Evolutionary conservation across 2,888 invertebrate genomes (phyloP), one percentile per base, ranked within the genome.

Genomic region (Drosophila diplacantha): DNA sequence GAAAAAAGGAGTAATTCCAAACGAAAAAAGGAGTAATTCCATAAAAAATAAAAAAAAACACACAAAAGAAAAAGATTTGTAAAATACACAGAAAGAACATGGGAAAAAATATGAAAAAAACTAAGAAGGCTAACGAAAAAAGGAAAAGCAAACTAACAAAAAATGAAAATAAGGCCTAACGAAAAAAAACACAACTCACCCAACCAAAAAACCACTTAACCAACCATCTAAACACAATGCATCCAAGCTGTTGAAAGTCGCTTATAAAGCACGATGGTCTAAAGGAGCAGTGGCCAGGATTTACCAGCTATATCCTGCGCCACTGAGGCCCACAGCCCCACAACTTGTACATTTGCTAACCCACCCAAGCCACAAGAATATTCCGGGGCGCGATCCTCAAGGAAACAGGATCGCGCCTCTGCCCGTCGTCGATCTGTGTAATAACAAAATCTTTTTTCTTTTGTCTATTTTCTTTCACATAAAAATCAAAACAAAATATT

Each of bases 381-480:
- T 24, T 16, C 16, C 20, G 34, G 56, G 60, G 60, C 67, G 61
- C 69, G 67, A 61, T 35, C 50, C 57, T 52, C 51, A 12, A 46
- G 20, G 35, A 46, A 14, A 34, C 63, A 70, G 70, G 62, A 64
- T 69, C 68, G 71, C 39, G 69, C 65, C 66, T 18, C 63, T 20
- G 46, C 56, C 67, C 62, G 58, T 65, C 83, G 72, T 75, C 80
- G 85, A 81, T 68, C 74, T 75, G 80, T 80, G 81, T 80, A 85
- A 82, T 86, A 85, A 85, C 78, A 62, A 75, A 72, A 69, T 72
- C 69, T 77, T 85, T 84, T 85, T 83, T 85, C 75, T 75, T 84
- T 86, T 83, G 74, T 82, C 78, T 85, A 75, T 73, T 85, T 85
- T 86, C 85, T 86, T 83, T 80, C 76, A 78, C 75, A 73, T 69